phyloP scores from a whole-genome alignment of 2,888 invertebrate genomes.

The Drosophila kanekoi region DNA sequence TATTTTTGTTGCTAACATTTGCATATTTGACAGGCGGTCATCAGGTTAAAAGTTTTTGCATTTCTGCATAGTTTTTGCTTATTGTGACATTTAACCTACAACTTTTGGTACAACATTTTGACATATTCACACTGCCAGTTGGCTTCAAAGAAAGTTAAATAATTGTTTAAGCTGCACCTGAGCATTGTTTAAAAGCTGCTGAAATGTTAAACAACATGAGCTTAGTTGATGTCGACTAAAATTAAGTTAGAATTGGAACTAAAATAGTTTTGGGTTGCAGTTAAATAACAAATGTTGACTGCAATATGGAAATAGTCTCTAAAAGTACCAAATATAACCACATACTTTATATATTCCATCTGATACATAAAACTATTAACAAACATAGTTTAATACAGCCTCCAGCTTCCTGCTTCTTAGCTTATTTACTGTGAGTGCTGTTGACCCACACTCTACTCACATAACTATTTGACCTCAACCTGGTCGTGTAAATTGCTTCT shows the following conservation, averaged over 20 bases:
- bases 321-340: neutral
- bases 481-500: conserved; percentile 34
- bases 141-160: conserved; percentile 22
- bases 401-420: conserved; percentile 7
- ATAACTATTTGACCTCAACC: conserved; percentile 34
- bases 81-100: conserved; percentile 57
- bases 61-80: conserved; percentile 37
- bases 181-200: conserved; percentile 3
- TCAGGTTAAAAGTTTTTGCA: conserved; percentile 32
- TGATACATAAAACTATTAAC: neutral
- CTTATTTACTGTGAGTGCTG: conserved; percentile 20
- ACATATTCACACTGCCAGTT: conserved; percentile 52
- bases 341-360: neutral
- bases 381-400: neutral
- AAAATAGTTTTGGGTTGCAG: too few relatives aligned
- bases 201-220: conserved; percentile 6
- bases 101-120: conserved; percentile 59
- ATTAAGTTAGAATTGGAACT: neutral
- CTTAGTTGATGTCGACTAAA: neutral
- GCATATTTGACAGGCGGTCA: conserved; percentile 69
- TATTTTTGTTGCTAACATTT: conserved; percentile 46
- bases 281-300: too few relatives aligned
- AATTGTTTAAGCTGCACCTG: conserved; percentile 8
- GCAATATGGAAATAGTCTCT: too few relatives aligned
- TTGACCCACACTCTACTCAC: conserved; percentile 17